These are phyloP conservation scores for Cabera pusaria DNA, from an alignment of 2,888 invertebrate genomes.

Conservation along the genomic window DNA sequence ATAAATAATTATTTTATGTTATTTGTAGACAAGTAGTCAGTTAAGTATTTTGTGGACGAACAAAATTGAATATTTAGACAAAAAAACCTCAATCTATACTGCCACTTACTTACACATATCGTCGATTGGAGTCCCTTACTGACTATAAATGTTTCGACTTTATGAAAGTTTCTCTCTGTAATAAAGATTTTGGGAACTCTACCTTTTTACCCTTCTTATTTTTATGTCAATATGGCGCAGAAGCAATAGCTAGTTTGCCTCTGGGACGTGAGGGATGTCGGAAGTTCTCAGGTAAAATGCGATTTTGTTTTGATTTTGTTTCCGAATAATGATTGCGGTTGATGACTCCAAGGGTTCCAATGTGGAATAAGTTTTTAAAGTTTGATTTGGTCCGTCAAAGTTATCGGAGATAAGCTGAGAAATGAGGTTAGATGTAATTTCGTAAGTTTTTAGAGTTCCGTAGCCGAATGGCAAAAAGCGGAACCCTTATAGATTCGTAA, in stretches of 20 bases:
- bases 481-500: too few species aligned
- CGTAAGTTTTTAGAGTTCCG: too few species aligned
- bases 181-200: slow-evolving; percentile 30
- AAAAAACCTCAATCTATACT: too few species aligned
- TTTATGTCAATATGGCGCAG: slow-evolving; percentile 34
- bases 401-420: too few species aligned
- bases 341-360: too few species aligned
- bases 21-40: too few species aligned
- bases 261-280: slow-evolving; percentile 16
- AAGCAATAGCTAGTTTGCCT: slow-evolving; percentile 28
- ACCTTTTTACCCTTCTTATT: slow-evolving; percentile 34
- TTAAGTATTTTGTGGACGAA: too few species aligned
- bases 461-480: too few species aligned
- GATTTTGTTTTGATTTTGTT: slow-evolving; percentile 12
- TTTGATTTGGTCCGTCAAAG: not conserved
- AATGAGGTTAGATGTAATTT: too few species aligned
- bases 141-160: slow-evolving; percentile 4
- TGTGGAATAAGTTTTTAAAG: not conserved
- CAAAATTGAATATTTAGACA: too few species aligned
- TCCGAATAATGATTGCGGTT: slow-evolving; percentile 2
- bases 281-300: slow-evolving; percentile 8
- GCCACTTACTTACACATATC: too few species aligned
- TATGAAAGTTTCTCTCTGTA: slow-evolving; percentile 24
- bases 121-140: slow-evolving; percentile 13
- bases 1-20: too few species aligned